Conservation (phyloP, 2,113 vertebrate genomes). For the Bos indicus region DNA sequence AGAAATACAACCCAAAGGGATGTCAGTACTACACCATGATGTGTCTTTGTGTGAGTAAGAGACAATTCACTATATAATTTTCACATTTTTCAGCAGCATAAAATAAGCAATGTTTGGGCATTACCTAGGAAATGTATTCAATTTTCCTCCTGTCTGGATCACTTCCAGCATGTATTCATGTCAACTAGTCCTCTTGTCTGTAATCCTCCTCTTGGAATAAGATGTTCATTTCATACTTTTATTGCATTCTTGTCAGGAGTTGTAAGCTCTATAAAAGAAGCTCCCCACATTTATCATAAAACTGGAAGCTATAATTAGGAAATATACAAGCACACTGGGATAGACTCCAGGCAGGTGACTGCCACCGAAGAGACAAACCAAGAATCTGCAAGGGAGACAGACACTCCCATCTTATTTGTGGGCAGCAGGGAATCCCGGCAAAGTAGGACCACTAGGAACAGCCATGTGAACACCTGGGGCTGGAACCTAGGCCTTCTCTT, state of each 20-base stretch:
- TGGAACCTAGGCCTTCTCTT: neutral
- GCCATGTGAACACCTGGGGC: neutral
- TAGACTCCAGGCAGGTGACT: neutral
- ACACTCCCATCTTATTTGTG: neutral
- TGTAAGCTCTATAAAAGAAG: slow-evolving; percentile 52
- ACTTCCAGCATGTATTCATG: slow-evolving; percentile 58
- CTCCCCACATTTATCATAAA: slow-evolving; percentile 53
- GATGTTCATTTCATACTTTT: slow-evolving; percentile 69
- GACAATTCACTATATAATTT: slow-evolving; percentile 61
- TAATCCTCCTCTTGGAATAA: slow-evolving; percentile 67
- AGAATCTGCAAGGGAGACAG: neutral
- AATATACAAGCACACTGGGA: slow-evolving; percentile 1
- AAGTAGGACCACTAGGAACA: neutral
- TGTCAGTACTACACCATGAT: neutral
- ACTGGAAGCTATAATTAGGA: slow-evolving; percentile 59
- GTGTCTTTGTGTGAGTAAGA: slow-evolving; percentile 45
- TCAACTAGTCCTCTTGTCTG: slow-evolving; percentile 58
- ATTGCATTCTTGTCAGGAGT: slow-evolving; percentile 56
- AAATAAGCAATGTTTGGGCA: slow-evolving; percentile 48
- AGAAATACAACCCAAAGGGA: slow-evolving; percentile 10
- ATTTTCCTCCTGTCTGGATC: slow-evolving; percentile 67
- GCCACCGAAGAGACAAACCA: neutral
- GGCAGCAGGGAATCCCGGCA: neutral
- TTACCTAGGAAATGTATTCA: slow-evolving; percentile 62
- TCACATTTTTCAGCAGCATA: slow-evolving; percentile 39